A percentile compares a stretch with the other conserved stretches of the same genome.
Evolutionary conservation across 1,140 invertebrate species (phyloP).

Genomic region (Himalopsyche phryganea): DNA sequence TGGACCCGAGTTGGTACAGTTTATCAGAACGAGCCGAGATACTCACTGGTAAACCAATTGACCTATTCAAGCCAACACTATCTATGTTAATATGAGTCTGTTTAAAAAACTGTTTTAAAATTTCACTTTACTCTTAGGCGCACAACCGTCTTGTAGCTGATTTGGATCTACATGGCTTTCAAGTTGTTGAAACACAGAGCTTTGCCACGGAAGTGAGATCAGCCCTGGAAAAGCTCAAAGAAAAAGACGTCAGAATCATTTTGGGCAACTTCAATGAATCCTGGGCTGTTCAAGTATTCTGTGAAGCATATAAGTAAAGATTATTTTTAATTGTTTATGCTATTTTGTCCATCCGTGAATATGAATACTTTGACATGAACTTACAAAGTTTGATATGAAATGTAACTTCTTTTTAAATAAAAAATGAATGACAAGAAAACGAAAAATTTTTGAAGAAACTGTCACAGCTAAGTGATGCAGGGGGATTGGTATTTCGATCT

Average conservation of each 20-base stretch:
- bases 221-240: constrained; percentile 81
- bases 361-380: no score
- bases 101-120: no score
- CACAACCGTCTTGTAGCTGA: constrained; percentile 89
- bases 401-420: no score
- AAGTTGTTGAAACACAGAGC: constrained; percentile 88
- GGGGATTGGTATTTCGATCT: no score
- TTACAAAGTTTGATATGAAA: background rate
- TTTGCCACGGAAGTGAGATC: constrained; percentile 87
- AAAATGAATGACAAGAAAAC: no score
- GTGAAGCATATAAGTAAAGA: constrained; percentile 76
- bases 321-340: no score
- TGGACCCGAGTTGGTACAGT: constrained; percentile 97
- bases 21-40: constrained; percentile 94
- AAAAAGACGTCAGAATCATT: constrained; percentile 93
- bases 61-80: no score
- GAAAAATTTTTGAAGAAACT: no score
- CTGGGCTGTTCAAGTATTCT: constrained; percentile 92
- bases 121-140: no score
- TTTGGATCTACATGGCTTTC: constrained; percentile 75
- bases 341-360: no score
- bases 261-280: constrained; percentile 94
- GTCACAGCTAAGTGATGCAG: no score
- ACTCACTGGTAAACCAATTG: constrained; percentile 70
- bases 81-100: no score